Base-by-base conservation (phyloP, 2,797 vertebrate species). In the Lindbergichthys nudifrons region DNA sequence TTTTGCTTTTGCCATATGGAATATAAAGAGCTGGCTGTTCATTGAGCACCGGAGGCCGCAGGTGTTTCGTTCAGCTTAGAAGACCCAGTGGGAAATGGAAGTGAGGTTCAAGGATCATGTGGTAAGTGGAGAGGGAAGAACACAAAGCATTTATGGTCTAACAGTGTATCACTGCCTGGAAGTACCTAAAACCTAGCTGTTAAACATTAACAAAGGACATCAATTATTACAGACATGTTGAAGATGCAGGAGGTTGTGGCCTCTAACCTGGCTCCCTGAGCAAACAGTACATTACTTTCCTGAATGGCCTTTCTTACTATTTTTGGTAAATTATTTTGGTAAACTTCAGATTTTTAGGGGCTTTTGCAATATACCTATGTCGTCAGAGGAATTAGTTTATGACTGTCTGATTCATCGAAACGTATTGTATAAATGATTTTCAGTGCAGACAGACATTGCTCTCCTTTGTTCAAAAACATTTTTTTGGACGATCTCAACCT, bases 41-140 rank as follows among this genome's bases (percentile, higher is more conserved):
- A 13, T 12, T 82, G 77, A 86, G 65, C 18, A 23, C 70, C 42
- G 4, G 41, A 81, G 79, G 88, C 87, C 70, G 3, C 88, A 91
- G 88, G 89, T 92, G 89, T 93, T 85, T 72, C 54, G 66, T 82
- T 85, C 65, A 65, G 62, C 54, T 48, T 30, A 54, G 77, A 71
- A 54, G 57, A 52, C 87, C 63, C 80, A 65, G 76, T 32, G 82
- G 90, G 82, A 89, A 81, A 96, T 96, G 94, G 94, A 93, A 90
- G 95, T 95, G 19, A 92, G 94, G 88, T 96, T 95, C 83, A 93
- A 86, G 89, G 93, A 94, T 63, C 88, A 92, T 13, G 80, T 53
- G 94, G 94, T 95, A 85, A 95, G 95, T 93, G 77, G 54, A 73
- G 66, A 68, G 14, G 19, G 47, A 57, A 76, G 30, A 52, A 59